These are phyloP conservation scores for Cydia fagiglandana DNA, from an alignment of 1,140 invertebrate genomes.

Conservation along the genomic window DNA sequence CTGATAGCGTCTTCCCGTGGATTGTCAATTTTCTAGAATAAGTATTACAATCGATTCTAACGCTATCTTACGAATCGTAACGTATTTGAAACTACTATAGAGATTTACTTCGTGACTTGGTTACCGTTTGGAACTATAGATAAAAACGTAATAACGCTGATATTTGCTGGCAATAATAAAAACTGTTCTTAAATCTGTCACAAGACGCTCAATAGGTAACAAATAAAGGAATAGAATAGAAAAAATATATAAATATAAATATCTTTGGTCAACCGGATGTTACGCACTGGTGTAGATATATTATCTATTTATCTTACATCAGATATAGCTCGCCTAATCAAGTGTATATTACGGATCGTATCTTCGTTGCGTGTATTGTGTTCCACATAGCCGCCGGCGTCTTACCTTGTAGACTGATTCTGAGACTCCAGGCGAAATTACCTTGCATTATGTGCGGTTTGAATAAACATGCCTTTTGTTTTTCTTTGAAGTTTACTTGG, in stretches of 20 bases:
- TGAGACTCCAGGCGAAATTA: constrained; percentile 13
- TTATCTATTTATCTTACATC: neutral
- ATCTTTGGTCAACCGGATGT: neutral
- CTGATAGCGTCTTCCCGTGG: too few species aligned
- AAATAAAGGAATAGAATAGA: neutral
- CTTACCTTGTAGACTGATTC: constrained; percentile 2
- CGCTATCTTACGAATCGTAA: too few species aligned
- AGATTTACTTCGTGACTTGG: too few species aligned
- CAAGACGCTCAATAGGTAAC: neutral
- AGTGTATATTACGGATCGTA: constrained; percentile 17
- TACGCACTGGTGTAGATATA: neutral
- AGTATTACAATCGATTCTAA: too few species aligned
- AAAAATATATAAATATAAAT: too few species aligned
- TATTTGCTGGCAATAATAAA: too few species aligned
- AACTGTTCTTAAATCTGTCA: neutral
- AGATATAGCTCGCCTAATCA: constrained; percentile 18
- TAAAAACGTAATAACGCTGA: too few species aligned
- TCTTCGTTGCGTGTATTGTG: neutral
- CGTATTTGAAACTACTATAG: too few species aligned
- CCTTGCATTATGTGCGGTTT: constrained; percentile 22
- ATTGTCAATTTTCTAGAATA: too few species aligned
- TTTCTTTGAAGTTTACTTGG: constrained; percentile 26
- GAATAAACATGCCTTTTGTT: constrained; percentile 1
- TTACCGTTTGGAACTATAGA: too few species aligned
- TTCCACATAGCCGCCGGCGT: constrained; percentile 13